Evolutionary conservation across 2,888 invertebrate genomes (phyloP).

Genomic region (Agrochola litura): DNA sequence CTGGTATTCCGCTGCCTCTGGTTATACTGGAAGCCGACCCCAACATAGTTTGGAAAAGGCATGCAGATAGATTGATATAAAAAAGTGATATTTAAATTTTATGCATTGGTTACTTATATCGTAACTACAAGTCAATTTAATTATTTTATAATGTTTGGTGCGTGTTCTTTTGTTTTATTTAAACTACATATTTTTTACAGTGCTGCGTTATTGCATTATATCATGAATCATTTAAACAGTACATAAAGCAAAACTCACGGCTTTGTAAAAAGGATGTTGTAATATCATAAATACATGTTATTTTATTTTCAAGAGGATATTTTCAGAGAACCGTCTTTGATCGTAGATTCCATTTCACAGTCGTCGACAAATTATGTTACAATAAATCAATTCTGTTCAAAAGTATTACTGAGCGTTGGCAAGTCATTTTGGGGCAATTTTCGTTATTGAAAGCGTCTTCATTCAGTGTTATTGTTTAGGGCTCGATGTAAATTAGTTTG

Average conservation of each 20-base stretch:
- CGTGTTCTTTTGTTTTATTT: no score
- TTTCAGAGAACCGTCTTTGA: conserved; percentile 46
- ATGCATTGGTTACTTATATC: no score
- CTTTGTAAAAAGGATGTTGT: conserved; percentile 9
- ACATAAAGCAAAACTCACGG: conserved; percentile 10
- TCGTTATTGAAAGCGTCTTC: conserved; percentile 81
- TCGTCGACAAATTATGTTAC: conserved; percentile 70
- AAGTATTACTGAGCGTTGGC: conserved; percentile 71
- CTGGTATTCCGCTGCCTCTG: no score
- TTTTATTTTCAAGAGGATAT: conserved; percentile 26
- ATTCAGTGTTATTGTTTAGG: conserved; percentile 82
- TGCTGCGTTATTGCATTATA: not conserved
- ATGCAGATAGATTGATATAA: no score
- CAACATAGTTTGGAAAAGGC: no score
- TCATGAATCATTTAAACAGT: conserved; percentile 3
- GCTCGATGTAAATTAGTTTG: conserved; percentile 81
- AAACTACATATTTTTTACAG: no score
- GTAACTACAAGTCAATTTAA: no score
- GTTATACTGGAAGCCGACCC: no score
- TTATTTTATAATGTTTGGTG: no score
- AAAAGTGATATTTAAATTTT: no score
- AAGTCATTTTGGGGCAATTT: conserved; percentile 81
- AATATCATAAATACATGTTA: conserved; percentile 16
- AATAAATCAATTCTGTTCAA: conserved; percentile 76
- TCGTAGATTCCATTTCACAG: conserved; percentile 60